A percentile compares a stretch with the other conserved stretches of the same genome.
Evolutionary conservation across 2,797 vertebrate genomes (phyloP).

Genomic region (Calcarius lapponicus): DNA sequence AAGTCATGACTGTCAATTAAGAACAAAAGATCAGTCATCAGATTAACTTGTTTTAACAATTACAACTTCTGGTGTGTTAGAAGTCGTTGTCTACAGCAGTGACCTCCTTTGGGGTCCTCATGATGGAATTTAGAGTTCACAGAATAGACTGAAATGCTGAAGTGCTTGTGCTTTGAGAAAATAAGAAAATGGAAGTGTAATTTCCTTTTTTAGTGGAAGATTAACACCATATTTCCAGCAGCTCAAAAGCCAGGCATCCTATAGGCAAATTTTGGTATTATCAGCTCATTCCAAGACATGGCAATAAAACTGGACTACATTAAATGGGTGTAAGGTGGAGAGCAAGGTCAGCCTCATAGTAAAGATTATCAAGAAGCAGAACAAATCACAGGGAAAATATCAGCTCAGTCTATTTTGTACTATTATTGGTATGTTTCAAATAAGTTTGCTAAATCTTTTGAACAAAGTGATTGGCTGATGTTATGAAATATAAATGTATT

Average conservation of each 20-base stretch:
- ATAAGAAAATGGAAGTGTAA: not conserved
- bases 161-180: not conserved
- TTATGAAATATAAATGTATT: not conserved
- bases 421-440: not conserved
- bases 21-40: not conserved
- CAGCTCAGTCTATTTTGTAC: not conserved
- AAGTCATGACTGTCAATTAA: not conserved
- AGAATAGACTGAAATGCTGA: not conserved
- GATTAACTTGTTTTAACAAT: not conserved
- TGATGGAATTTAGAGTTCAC: not conserved
- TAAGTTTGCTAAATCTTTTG: not conserved
- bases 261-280: not conserved
- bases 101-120: not conserved
- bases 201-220: not conserved
- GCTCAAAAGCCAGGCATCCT: not conserved
- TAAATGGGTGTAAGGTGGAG: not conserved
- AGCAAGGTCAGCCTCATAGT: not conserved
- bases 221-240: not conserved
- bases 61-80: not conserved
- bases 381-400: not conserved
- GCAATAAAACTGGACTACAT: not conserved
- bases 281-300: not conserved
- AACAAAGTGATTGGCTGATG: not conserved
- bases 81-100: not conserved
- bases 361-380: not conserved